These are phyloP conservation scores for Poecile atricapillus DNA, from an alignment of 2,113 vertebrate genomes.

Conservation along the genomic window DNA sequence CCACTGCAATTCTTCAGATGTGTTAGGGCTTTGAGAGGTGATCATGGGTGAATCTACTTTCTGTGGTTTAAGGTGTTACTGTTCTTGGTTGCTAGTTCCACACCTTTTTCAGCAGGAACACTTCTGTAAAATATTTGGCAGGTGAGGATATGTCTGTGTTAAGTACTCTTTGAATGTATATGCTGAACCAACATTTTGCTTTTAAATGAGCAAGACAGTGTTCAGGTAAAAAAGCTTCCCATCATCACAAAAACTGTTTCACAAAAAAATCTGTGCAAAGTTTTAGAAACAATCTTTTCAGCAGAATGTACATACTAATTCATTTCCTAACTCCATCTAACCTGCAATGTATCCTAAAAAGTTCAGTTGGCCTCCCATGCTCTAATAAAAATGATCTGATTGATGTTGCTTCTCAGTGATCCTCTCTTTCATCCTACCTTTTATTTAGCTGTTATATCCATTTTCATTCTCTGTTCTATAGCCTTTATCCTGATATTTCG, in stretches of 20 bases:
- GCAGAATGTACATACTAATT: neutral
- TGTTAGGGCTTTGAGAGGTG: neutral
- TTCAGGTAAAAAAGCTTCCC: neutral
- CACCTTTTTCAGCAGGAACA: neutral
- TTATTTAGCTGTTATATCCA: neutral
- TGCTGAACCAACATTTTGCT: neutral
- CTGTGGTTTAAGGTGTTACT: neutral
- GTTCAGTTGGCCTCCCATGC: neutral
- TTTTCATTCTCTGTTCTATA: neutral
- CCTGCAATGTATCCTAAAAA: neutral
- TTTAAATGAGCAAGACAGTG: neutral
- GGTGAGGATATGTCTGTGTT: neutral
- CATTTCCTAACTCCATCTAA: neutral
- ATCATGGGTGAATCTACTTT: accelerated
- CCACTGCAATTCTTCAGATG: neutral
- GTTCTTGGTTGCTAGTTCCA: neutral
- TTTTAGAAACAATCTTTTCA: neutral
- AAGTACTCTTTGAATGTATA: neutral
- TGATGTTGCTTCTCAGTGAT: neutral
- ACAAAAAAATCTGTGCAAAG: neutral
- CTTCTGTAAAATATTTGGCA: neutral
- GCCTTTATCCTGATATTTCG: neutral
- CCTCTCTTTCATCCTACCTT: neutral
- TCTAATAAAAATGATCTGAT: neutral
- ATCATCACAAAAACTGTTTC: neutral